These are phyloP conservation scores for Litoditis marina DNA, from an alignment of 2,888 invertebrate species.

Conservation along the genomic window DNA sequence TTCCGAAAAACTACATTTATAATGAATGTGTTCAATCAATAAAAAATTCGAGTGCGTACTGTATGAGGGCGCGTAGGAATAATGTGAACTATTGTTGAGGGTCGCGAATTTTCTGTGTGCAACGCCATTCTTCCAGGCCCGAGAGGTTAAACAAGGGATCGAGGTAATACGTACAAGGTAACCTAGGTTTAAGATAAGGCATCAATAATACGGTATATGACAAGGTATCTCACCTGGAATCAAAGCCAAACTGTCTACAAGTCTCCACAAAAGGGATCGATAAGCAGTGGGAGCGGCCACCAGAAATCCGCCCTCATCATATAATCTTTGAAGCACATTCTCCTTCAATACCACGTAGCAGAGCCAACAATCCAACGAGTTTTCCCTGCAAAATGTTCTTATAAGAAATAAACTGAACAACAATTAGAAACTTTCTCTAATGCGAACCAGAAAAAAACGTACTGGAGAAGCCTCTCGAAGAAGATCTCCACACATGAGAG, in stretches of 20 bases:
- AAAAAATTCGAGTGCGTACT: no score
- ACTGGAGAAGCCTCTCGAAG: conserved; percentile 53
- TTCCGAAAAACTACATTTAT: no score
- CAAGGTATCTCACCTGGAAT: conserved; percentile 70
- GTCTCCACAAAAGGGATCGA: conserved; percentile 71
- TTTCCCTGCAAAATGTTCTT: conserved; percentile 22
- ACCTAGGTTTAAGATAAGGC: no score
- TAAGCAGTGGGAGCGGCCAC: conserved; percentile 69
- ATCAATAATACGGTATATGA: no score
- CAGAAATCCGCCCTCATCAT: conserved; percentile 75
- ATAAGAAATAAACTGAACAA: no score
- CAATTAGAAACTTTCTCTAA: neutral
- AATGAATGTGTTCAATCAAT: no score
- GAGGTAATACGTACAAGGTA: no score
- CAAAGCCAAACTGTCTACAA: conserved; percentile 77
- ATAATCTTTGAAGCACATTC: conserved; percentile 73
- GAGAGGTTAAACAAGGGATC: conserved; percentile 67
- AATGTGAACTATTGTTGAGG: no score
- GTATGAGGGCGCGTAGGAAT: no score
- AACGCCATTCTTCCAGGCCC: neutral
- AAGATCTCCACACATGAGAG: conserved; percentile 51
- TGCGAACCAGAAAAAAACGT: neutral
- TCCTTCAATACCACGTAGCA: conserved; percentile 79
- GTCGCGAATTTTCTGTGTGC: no score
- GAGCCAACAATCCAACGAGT: conserved; percentile 75